Evolutionary conservation across 1,140 invertebrate species (phyloP).

Genomic region (Copidosoma floridanum): DNA sequence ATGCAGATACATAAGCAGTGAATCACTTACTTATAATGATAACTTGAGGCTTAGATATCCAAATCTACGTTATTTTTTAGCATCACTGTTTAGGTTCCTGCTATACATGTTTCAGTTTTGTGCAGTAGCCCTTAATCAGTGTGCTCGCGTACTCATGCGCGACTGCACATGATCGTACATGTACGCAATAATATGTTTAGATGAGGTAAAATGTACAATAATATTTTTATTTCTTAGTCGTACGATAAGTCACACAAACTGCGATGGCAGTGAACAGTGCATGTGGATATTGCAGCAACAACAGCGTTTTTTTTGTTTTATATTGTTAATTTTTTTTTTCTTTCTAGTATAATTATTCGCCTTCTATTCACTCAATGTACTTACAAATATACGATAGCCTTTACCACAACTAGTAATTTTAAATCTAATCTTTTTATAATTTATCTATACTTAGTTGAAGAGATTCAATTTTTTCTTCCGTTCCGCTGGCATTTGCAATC

Average conservation of each 20-base stretch:
- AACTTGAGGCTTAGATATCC: too few relatives aligned
- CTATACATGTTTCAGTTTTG: too few relatives aligned
- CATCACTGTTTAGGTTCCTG: too few relatives aligned
- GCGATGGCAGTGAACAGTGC: constrained; percentile 57
- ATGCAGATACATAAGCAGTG: too few relatives aligned
- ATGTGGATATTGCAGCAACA: constrained; percentile 55
- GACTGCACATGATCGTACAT: too few relatives aligned
- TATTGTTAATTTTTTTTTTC: constrained; percentile 31
- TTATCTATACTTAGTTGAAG: too few relatives aligned
- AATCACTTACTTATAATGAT: too few relatives aligned
- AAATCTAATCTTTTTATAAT: too few relatives aligned
- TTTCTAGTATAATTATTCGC: constrained; percentile 12
- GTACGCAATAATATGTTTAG: too few relatives aligned
- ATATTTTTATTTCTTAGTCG: neutral
- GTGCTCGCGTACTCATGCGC: neutral
- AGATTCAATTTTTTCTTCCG: neutral
- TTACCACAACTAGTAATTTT: constrained; percentile 47
- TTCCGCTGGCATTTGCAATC: neutral
- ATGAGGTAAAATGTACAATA: constrained; percentile 38
- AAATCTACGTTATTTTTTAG: too few relatives aligned
- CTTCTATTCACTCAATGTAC: constrained; percentile 40
- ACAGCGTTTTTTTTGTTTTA: constrained; percentile 24
- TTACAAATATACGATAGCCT: constrained; percentile 51
- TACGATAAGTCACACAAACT: constrained; percentile 52
- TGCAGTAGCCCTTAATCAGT: neutral